Conservation (phyloP, 2,113 vertebrate genomes). For the Pongo abelii region DNA sequence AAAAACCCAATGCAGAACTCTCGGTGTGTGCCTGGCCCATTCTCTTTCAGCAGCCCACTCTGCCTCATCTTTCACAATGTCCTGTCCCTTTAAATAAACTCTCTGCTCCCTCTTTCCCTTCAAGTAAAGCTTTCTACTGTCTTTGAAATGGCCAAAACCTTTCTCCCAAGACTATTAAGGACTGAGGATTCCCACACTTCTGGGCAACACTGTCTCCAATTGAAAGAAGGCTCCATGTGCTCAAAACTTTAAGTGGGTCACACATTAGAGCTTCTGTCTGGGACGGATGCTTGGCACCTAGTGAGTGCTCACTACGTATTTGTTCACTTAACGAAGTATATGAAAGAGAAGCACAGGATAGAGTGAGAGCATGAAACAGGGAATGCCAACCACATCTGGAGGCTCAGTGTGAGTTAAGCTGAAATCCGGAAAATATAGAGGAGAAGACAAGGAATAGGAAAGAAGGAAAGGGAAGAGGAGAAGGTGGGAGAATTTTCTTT, state of each 20-base stretch:
- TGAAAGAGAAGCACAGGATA: neutral
- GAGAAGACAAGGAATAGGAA: neutral
- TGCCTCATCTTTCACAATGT: too few relatives aligned
- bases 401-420: neutral
- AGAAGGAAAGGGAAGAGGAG: neutral
- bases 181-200: too few relatives aligned
- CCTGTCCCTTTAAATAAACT: too few relatives aligned
- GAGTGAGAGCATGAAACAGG: neutral
- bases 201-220: neutral
- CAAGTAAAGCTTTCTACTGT: too few relatives aligned
- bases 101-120: too few relatives aligned
- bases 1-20: too few relatives aligned
- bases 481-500: neutral
- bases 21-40: too few relatives aligned
- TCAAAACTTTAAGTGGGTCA: neutral
- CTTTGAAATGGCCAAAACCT: too few relatives aligned
- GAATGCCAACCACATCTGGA: neutral
- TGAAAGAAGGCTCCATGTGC: neutral
- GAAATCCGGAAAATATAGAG: neutral
- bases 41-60: too few relatives aligned
- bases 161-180: too few relatives aligned
- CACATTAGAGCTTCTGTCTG: neutral
- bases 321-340: neutral
- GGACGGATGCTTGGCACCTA: neutral
- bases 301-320: neutral